Evolutionary conservation across 2,113 vertebrate genomes (phyloP), one percentile per base, ranked within the genome.

Genomic region (Speoplatyrhinus poulsoni): DNA sequence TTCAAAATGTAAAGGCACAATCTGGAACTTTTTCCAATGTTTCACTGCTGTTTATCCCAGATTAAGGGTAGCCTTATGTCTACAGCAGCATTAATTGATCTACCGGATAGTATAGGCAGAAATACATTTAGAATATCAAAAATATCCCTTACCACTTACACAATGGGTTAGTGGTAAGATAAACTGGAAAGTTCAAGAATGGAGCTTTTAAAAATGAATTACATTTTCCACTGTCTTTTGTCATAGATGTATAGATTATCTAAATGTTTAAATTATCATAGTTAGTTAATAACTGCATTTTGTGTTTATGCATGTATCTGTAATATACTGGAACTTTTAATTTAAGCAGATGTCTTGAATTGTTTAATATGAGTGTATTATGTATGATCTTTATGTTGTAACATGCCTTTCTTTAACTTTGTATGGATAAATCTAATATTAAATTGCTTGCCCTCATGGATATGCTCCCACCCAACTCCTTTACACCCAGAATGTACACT

Each of bases 321-420:
- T 16, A 17, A 55, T 15, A 41, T 6, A 64, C 70, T 76, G 72
- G 71, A 69, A 82, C 57, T 19, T 50, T 67, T 46, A 12, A 17
- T 56, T 6, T 8, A 56, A 56, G n/a, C 10, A 19, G n/a, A 56
- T 10, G 16, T 56, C 17, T 16, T 60, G 56, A 47, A 63, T 62
- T 67, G 4, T 16, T 65, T 12, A 65, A 9, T 47, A 49, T 60
- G 5, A 59, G 26, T 12, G 53, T 55, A 69, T 5, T 33, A 46
- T 56, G 9, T 17, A 5, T 17, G 16, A 17, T 9, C 10, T 56
- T 19, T 16, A 17, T 17, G 16, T 9, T 10, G 17, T 19, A 56
- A 56, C 17, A 17, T 55, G n/a, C n/a, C 16, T 4, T 55, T n/a
- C 12, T 55, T 16, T 55, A 15, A 8, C n/a, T 16, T 17, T 54